A percentile compares a stretch with the other conserved stretches of the same genome.
These are phyloP conservation scores for Mola mola DNA, from an alignment of 2,113 vertebrate species.

Conservation along the genomic window DNA sequence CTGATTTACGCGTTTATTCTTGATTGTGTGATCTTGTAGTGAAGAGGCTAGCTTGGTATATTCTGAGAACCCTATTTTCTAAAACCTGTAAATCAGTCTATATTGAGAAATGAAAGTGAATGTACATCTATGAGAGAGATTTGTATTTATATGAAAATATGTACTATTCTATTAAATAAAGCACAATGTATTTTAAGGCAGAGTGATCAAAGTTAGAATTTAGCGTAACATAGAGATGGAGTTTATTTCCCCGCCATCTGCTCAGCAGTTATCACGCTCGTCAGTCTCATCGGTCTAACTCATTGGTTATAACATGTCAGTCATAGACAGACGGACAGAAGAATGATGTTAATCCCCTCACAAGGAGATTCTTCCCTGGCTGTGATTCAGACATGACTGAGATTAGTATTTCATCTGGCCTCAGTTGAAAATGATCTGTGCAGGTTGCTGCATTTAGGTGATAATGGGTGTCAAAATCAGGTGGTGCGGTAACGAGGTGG, in stretches of 20 bases:
- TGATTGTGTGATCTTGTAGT: conserved; percentile 55
- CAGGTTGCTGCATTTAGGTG: conserved; percentile 41
- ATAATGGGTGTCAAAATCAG: neutral
- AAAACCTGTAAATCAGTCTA: conserved; percentile 74
- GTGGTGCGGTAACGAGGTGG: neutral
- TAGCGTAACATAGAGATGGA: conserved; percentile 39
- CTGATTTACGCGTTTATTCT: conserved; percentile 42
- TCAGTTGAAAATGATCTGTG: neutral
- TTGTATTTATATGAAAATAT: conserved; percentile 74
- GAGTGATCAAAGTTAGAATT: conserved; percentile 50
- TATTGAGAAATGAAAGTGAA: conserved; percentile 74
- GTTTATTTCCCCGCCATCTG: neutral
- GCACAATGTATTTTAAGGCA: conserved; percentile 76
- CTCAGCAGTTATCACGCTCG: neutral
- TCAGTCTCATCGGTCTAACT: neutral
- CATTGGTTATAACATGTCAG: neutral
- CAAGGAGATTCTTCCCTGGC: neutral
- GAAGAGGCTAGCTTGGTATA: conserved; percentile 66
- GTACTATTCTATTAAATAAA: conserved; percentile 73
- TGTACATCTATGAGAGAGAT: conserved; percentile 75
- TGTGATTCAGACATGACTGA: conserved; percentile 10
- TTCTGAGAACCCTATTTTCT: conserved; percentile 73
- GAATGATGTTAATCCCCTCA: neutral
- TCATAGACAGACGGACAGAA: neutral
- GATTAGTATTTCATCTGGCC: no score